Base-by-base conservation (phyloP, 2,113 vertebrate genomes). In the Myanophis thanlyinensis region DNA sequence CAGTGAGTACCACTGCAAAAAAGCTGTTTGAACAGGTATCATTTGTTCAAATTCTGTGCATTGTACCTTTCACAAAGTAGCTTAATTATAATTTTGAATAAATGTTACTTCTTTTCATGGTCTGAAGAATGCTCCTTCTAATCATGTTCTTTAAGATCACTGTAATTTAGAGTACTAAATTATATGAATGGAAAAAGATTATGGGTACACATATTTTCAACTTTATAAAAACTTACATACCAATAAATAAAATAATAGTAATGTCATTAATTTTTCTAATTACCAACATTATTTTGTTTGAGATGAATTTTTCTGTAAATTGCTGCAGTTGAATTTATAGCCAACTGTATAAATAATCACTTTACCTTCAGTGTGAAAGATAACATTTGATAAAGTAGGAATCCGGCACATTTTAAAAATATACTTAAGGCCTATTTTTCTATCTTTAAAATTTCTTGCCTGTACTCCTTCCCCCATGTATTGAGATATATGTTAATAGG, bases 301-400 rank as follows among this genome's bases (percentile, higher is more conserved):
- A 27, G 85, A 30, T 10, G 12, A 47, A 40, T 89, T 85, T 89
- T 84, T 56, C 13, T 40, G 11, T 86, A 23, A 40, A 73, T 3
- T 73, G n/a, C n/a, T 40, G n/a, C 6, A 23, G 25, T 88, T 47
- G 27, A 30, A 88, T 27, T 80, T 90, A 92, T 62, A 22, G 90
- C 18, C 8, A 88, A 90, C 59, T 84, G 18, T 46, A 92, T 80
- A 88, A 49, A 7, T 53, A 25, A 86, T 92, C 0, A 1, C 10
- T 56, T 94, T 44, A 85, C 86, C 94, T 94, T 94, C 46, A 89
- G 20, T 35, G 49, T 85, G 87, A 59, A 23, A 85, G 35, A 94
- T 35, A 94, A 90, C 84, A 3, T 94, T 11, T 62, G 54, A 53
- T 90, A 54, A 93, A 46, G 35, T 23, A 85, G 2, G n/a, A 22